phyloP scores from a whole-genome alignment of 2,113 vertebrate genomes.

The Seriola quinqueradiata region DNA sequence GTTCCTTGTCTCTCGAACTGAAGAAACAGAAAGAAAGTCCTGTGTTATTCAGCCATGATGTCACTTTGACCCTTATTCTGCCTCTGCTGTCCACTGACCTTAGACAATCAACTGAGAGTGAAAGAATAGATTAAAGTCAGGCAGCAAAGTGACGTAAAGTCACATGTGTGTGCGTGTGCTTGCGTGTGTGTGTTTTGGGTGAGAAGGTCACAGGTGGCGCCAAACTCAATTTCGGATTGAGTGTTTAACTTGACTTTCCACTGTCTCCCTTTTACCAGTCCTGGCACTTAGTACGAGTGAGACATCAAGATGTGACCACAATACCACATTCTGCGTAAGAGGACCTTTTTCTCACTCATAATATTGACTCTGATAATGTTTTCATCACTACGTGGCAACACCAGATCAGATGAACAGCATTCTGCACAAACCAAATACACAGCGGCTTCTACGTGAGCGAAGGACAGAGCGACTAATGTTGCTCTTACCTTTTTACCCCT shows the following conservation, averaged over 20 bases:
- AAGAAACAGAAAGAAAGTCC: neutral
- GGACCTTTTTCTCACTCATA: slow-evolving; percentile 75
- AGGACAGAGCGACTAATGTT: slow-evolving; percentile 72
- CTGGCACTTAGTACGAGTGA: slow-evolving; percentile 52
- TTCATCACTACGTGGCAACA: slow-evolving; percentile 70
- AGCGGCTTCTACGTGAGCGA: slow-evolving; percentile 41
- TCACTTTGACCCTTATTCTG: neutral
- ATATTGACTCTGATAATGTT: slow-evolving; percentile 84
- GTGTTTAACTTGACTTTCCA: slow-evolving; percentile 59
- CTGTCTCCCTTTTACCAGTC: slow-evolving; percentile 41
- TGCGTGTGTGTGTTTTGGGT: slow-evolving; percentile 44
- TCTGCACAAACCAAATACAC: slow-evolving; percentile 65
- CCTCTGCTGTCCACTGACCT: neutral
- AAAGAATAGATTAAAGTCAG: slow-evolving; percentile 27
- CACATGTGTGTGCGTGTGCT: neutral
- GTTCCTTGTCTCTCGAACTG: neutral
- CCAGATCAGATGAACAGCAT: slow-evolving; percentile 66
- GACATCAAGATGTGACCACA: slow-evolving; percentile 71
- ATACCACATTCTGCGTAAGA: slow-evolving; percentile 76
- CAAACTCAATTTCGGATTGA: slow-evolving; percentile 47
- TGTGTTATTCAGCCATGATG: neutral
- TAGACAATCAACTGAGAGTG: neutral
- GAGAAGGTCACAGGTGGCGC: slow-evolving; percentile 65
- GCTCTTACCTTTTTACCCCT: slow-evolving; percentile 75
- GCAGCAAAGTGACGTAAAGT: slow-evolving; percentile 7